Evolutionary conservation across 1,140 invertebrate genomes (phyloP).

Genomic region (Periplaneta americana): DNA sequence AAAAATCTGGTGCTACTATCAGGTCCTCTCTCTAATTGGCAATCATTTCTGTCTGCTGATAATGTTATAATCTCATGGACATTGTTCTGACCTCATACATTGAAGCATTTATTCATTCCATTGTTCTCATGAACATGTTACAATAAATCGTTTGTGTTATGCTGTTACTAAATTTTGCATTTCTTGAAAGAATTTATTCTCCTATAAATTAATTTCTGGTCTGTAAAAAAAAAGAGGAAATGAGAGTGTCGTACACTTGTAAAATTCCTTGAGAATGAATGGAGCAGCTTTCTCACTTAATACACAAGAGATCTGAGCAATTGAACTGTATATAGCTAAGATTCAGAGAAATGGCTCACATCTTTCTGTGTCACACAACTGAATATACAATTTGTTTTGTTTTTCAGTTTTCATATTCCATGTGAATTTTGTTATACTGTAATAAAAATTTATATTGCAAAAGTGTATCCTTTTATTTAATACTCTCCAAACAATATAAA

Average conservation of each 20-base stretch:
- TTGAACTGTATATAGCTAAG: not conserved
- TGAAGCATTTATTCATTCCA: not conserved
- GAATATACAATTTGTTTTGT: not conserved
- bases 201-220: not conserved
- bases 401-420: not conserved
- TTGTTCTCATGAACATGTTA: not conserved
- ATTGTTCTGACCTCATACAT: not conserved
- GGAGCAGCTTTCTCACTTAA: not conserved
- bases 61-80: not conserved
- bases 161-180: not conserved
- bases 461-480: not conserved
- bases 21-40: not conserved
- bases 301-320: not conserved
- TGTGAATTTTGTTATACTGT: not conserved
- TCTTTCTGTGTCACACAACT: not conserved
- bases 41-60: not conserved
- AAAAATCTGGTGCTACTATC: not conserved
- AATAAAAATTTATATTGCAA: not conserved
- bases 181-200: not conserved
- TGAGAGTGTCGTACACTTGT: no score
- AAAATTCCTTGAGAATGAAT: not conserved
- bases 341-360: not conserved
- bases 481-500: no score
- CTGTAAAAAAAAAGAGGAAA: not conserved
- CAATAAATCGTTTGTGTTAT: no score